These are phyloP conservation scores for Halcyon badia DNA, from an alignment of 2,797 vertebrate species.

Conservation along the genomic window DNA sequence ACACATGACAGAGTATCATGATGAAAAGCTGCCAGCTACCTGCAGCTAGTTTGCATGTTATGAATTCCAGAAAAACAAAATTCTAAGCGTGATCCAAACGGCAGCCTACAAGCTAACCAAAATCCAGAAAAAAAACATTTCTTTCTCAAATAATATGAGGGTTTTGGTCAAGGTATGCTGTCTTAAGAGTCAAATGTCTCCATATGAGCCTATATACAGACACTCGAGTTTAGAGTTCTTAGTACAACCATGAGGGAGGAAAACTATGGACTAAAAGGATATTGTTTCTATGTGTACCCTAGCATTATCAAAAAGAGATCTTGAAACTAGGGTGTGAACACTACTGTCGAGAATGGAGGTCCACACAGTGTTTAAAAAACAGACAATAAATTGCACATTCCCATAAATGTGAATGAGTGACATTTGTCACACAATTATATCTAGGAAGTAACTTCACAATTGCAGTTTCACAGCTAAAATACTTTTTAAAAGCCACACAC, in stretches of 20 bases:
- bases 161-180: not conserved
- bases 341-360: not conserved
- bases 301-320: not conserved
- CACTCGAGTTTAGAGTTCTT: too few relatives aligned
- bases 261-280: not conserved
- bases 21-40: not conserved
- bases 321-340: not conserved
- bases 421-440: not conserved
- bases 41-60: not conserved
- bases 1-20: fast-evolving
- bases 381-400: not conserved
- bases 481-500: fast-evolving
- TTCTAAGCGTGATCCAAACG: not conserved
- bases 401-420: not conserved
- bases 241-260: not conserved
- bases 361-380: not conserved
- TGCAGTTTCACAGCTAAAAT: not conserved
- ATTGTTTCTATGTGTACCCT: not conserved
- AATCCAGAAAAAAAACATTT: not conserved
- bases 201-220: not conserved
- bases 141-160: not conserved
- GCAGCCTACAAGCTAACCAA: not conserved
- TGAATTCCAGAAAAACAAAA: not conserved
- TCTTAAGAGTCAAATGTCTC: not conserved
- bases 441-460: not conserved